Conservation (phyloP, 64 coral and sea anemone genomes). For the Pocillopora verrucosa region DNA sequence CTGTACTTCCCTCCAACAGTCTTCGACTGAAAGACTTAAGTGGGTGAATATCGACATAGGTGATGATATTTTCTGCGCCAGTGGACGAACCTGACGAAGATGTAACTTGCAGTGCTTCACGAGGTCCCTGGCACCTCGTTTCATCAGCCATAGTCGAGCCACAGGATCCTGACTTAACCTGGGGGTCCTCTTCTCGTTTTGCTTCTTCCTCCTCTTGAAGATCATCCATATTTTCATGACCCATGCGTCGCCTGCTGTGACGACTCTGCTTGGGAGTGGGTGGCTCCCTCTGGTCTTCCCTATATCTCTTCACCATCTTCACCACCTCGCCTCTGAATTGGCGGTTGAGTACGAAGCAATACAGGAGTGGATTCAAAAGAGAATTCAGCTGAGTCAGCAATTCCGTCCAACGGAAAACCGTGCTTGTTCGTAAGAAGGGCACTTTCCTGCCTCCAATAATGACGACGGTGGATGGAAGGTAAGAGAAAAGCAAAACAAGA, state of each 20-base stretch:
- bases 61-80: not conserved
- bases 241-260: not conserved
- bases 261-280: not conserved
- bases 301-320: not conserved
- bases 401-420: constrained; percentile 25
- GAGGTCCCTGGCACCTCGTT: not conserved
- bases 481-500: not conserved
- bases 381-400: constrained; percentile 18
- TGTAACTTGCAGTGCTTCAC: not conserved
- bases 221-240: not conserved
- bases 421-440: constrained; percentile 19
- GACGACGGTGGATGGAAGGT: not conserved
- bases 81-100: not conserved
- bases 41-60: not conserved
- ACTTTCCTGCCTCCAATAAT: not conserved
- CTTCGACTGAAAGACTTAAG: not conserved
- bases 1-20: too few relatives aligned
- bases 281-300: not conserved
- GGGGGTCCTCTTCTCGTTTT: not conserved
- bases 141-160: not conserved
- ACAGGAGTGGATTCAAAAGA: not conserved
- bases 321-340: constrained; percentile 4
- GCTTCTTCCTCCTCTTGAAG: not conserved
- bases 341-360: constrained; percentile 20
- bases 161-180: not conserved